Evolutionary conservation across 1,140 invertebrate species (phyloP).

Genomic region (Drosophila tristis): DNA sequence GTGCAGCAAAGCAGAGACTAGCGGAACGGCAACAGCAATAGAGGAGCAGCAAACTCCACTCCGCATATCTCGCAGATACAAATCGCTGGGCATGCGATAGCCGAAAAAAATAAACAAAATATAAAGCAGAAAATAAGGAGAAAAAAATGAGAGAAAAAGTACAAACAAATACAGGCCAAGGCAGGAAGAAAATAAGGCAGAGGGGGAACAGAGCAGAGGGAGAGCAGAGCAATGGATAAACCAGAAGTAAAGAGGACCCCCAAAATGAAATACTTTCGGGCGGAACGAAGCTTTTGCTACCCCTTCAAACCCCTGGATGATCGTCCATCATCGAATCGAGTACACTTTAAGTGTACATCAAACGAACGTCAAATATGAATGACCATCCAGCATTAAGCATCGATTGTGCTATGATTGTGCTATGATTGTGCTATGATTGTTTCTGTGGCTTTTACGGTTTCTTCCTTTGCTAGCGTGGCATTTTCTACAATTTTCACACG

Average conservation of each 20-base stretch:
- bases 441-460: too few relatives aligned
- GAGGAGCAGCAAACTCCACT: neutral
- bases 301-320: too few relatives aligned
- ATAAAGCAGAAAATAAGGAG: slow-evolving; percentile 13
- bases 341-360: too few relatives aligned
- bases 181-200: slow-evolving; percentile 22
- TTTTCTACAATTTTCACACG: too few relatives aligned
- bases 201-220: slow-evolving; percentile 9
- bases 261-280: neutral
- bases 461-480: too few relatives aligned
- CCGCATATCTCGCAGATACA: slow-evolving; percentile 42
- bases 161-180: slow-evolving; percentile 4
- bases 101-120: slow-evolving; percentile 2
- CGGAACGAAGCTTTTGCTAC: too few relatives aligned
- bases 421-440: too few relatives aligned
- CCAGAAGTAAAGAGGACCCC: slow-evolving; percentile 13
- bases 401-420: too few relatives aligned
- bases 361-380: too few relatives aligned
- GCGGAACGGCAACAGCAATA: neutral
- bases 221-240: slow-evolving; percentile 26
- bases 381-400: too few relatives aligned
- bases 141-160: slow-evolving; percentile 14
- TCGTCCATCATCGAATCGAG: too few relatives aligned
- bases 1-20: slow-evolving; percentile 16
- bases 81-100: slow-evolving; percentile 26